Base-by-base conservation (phyloP, 2,797 vertebrate species). In the Poecilia wingei region DNA sequence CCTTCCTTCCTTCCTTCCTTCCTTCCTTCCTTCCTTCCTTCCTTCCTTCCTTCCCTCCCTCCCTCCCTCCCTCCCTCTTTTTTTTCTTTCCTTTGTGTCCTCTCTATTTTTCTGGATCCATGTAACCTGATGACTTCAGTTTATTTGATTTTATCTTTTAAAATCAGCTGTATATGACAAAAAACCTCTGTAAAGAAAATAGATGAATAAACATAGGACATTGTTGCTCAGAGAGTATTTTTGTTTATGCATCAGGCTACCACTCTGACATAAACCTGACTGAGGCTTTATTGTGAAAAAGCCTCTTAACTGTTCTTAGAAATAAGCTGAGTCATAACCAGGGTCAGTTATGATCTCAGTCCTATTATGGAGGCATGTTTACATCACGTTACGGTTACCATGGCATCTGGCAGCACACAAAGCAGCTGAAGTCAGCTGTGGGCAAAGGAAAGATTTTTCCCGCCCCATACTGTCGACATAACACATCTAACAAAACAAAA, bases 341-440 rank as follows among this genome's bases (percentile, higher is more conserved):
- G 68, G 68, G 41, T 46, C 68, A 70, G 68, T 16, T 46, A 46
- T 70, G 68, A 70, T 46, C 68, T 69, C 39, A 69, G 64, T 41
- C 36, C 64, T 41, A 68, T n/a, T 69, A 69, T 68, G 64, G 39
- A 68, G 64, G 25, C 64, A 68, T 43, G 39, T 69, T 69, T 69
- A 69, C 68, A 70, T 70, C 68, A 46, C 39, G 25, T 46, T 70
- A 45, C 14, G 13, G 68, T 72, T 47, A 45, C 36, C 51, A 70
- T 70, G 68, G 68, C 41, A 70, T 16, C 68, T 13, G 22, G 39
- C 39, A 43, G 18, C 66, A 43, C 39, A 69, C 66, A 69, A 69
- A 69, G 22, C 22, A 13, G 64, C 20, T 69, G 41, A 43, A 69
- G 41, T 70, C 68, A 70, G 68, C 25, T 45, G 68, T n/a, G 10